Evolutionary conservation across 1,140 invertebrate species (phyloP), one percentile per base, ranked within the genome.

Genomic region (Caenorhabditis inopinata): DNA sequence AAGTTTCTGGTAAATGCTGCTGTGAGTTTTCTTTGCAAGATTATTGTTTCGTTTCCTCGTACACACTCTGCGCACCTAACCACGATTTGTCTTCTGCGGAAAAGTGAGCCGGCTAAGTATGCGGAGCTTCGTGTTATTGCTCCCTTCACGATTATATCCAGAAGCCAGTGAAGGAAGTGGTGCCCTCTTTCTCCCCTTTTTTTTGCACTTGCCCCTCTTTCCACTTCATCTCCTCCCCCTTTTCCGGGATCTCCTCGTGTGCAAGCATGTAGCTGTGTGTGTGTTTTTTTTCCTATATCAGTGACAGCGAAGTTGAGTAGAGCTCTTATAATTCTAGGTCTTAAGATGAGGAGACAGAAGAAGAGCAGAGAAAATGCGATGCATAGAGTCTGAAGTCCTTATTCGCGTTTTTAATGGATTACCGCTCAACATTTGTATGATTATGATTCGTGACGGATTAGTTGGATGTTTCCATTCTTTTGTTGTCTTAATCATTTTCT

Each of bases 241-340:
- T 68, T 68, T 38, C 58, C 58, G n/a, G 16, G 58, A 68, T 5
- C 5, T 68, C 32, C n/a, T 68, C 32, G 58, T 68, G 21, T 68
- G 32, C 58, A 68, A 38, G 32, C n/a, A 68, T 38, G 58, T 21
- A 68, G 35, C 32, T 32, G 18, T 32, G 27, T 58, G 21, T 51
- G 21, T 51, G 46, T 51, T 51, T 21, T 58, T 58, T 29, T 68
- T 68, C 27, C 32, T 38, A 18, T 68, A 68, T 68, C 58, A 68
- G 58, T 68, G 58, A 42, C 32, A 11, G 58, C 58, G n/a, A 62
- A 62, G 49, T 51, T 25, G 29, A 62, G 29, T 11, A 7, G 18
- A 6, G 9, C 58, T 3, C 32, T 38, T 32, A 1, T 18, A 68
- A 29, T 38, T 32, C 58, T 68, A 68, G 58, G 58, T 68, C 58